These are phyloP conservation scores for Harpegnathos saltator DNA, from an alignment of 1,140 invertebrate genomes.

Conservation along the genomic window DNA sequence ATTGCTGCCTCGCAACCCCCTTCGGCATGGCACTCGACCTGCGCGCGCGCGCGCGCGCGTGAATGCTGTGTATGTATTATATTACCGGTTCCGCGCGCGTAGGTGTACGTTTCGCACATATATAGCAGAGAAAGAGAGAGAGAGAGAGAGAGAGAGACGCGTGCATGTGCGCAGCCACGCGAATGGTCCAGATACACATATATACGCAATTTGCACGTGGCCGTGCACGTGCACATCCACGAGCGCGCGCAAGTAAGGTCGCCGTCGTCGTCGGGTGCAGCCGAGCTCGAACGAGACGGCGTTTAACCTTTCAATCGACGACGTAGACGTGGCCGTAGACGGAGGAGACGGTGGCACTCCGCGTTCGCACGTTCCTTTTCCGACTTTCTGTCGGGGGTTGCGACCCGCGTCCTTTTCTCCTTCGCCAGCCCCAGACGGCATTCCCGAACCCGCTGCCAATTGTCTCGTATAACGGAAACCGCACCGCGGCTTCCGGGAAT, in stretches of 20 bases:
- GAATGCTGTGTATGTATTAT: slow-evolving; percentile 61
- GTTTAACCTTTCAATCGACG: slow-evolving; percentile 58
- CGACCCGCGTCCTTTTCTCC: background rate
- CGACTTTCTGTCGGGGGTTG: background rate
- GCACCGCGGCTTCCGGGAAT: background rate
- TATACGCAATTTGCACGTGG: slow-evolving; percentile 26
- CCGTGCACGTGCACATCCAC: slow-evolving; percentile 4
- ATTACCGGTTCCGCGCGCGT: slow-evolving; percentile 50
- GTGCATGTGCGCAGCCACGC: too few relatives aligned
- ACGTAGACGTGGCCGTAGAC: too few relatives aligned
- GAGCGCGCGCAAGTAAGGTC: slow-evolving; percentile 38
- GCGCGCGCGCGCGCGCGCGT: too few relatives aligned
- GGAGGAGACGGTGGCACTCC: background rate
- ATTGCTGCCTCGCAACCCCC: slow-evolving; percentile 66
- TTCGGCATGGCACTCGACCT: slow-evolving; percentile 61
- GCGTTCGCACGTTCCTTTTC: slow-evolving; percentile 11
- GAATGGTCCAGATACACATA: background rate
- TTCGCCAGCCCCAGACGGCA: slow-evolving; percentile 1
- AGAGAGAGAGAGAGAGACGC: too few relatives aligned
- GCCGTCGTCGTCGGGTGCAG: slow-evolving; percentile 32
- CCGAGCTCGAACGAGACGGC: slow-evolving; percentile 8
- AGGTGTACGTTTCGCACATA: slow-evolving; percentile 50
- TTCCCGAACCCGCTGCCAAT: slow-evolving; percentile 23
- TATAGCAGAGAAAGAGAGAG: too few relatives aligned
- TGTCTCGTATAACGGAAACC: slow-evolving; percentile 33